These are phyloP conservation scores for Sebastolobus altivelis DNA, from an alignment of 2,797 vertebrate genomes.

Conservation along the genomic window DNA sequence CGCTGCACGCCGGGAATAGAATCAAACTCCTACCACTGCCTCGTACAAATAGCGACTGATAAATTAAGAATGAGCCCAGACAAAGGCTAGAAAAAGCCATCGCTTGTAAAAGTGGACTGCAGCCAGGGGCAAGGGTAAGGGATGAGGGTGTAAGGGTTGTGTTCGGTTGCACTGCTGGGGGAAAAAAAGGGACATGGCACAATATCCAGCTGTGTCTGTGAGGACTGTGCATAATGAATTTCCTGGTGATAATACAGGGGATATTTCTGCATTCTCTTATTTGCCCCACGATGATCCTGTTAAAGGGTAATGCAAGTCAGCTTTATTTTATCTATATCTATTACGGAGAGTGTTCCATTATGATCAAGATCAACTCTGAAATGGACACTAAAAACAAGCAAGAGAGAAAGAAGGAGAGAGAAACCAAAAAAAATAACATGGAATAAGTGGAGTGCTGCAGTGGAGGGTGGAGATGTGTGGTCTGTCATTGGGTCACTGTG, in stretches of 20 bases:
- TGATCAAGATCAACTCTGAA: conserved; percentile 22
- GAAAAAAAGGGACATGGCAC: neutral
- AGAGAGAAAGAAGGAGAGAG: neutral
- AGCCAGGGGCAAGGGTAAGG: conserved; percentile 3
- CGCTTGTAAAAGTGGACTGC: conserved; percentile 39
- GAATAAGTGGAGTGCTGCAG: conserved; percentile 28
- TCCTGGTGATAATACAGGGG: neutral
- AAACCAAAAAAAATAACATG: neutral
- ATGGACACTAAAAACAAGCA: neutral
- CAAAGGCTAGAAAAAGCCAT: conserved; percentile 39
- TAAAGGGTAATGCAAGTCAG: neutral
- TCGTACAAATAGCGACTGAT: conserved; percentile 56
- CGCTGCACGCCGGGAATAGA: conserved; percentile 42
- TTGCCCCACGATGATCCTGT: conserved; percentile 24
- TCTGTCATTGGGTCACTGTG: conserved; percentile 54
- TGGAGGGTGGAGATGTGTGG: conserved; percentile 45
- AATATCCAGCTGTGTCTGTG: conserved; percentile 18
- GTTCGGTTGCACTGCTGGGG: neutral
- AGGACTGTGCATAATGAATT: conserved; percentile 5
- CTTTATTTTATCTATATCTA: neutral
- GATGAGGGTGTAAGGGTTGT: neutral
- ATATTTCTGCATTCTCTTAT: neutral
- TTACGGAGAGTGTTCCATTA: conserved; percentile 27
- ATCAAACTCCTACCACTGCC: conserved; percentile 29
- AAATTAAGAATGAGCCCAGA: conserved; percentile 58